A percentile compares a stretch with the other conserved stretches of the same genome.
These are phyloP conservation scores for Varanus komodoensis DNA, from an alignment of 2,113 vertebrate genomes.

Conservation along the genomic window DNA sequence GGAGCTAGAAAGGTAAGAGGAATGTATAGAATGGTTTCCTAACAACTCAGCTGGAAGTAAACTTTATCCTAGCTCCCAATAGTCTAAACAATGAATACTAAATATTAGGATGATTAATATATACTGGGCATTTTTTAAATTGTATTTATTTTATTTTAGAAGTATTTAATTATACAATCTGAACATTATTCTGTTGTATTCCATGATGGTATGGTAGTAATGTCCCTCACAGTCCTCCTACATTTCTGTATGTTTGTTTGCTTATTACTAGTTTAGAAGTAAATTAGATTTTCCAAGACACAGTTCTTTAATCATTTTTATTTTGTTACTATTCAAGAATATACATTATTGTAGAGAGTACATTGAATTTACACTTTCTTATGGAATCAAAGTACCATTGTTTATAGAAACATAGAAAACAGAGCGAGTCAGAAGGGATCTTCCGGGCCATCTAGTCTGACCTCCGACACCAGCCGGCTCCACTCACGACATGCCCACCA, in stretches of 20 bases:
- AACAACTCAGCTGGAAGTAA: not conserved
- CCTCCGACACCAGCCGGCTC: too few relatives aligned
- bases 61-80: not conserved
- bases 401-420: too few relatives aligned
- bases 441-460: too few relatives aligned
- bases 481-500: too few relatives aligned
- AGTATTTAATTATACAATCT: too few relatives aligned
- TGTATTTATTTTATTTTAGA: too few relatives aligned
- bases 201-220: not conserved
- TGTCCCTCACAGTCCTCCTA: not conserved
- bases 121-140: not conserved
- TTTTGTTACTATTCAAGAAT: conserved; percentile 59
- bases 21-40: not conserved
- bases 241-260: not conserved
- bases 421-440: too few relatives aligned
- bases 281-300: not conserved
- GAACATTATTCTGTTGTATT: not conserved
- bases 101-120: not conserved
- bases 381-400: conserved; percentile 60
- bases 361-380: conserved; percentile 64
- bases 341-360: conserved; percentile 38
- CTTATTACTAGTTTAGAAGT: not conserved
- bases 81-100: not conserved
- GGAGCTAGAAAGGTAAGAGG: not conserved
- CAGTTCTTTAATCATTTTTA: conserved; percentile 48